These are phyloP conservation scores for Cotesia chilonis DNA, from an alignment of 1,140 invertebrate species.

Conservation along the genomic window DNA sequence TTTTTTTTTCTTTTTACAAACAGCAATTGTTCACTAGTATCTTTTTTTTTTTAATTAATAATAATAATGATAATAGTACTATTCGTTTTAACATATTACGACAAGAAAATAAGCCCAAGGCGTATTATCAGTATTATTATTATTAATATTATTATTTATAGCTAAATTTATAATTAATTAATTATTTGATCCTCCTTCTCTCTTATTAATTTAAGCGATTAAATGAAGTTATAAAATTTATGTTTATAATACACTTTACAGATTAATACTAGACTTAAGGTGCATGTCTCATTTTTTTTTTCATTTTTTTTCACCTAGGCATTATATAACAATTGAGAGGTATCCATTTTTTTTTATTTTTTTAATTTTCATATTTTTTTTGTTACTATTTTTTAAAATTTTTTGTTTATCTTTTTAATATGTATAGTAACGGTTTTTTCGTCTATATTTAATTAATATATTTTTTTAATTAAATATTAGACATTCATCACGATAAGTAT, in stretches of 20 bases:
- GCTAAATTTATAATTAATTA: neutral
- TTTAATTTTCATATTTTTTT: constrained; percentile 24
- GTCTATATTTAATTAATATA: constrained; percentile 18
- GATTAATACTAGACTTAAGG: constrained; percentile 65
- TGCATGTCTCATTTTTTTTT: constrained; percentile 61
- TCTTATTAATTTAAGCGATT: constrained; percentile 34
- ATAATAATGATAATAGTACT: too few species aligned
- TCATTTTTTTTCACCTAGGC: too few species aligned
- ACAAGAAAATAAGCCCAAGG: constrained; percentile 3
- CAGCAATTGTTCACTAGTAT: neutral
- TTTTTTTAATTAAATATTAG: constrained; percentile 14
- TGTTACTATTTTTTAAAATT: neutral
- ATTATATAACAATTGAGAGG: constrained; percentile 64
- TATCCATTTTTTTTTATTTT: constrained; percentile 48
- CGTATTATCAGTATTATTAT: too few species aligned
- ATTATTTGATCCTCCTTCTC: constrained; percentile 26
- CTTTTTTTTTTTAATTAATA: neutral
- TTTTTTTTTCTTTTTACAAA: constrained; percentile 1
- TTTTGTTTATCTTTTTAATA: constrained; percentile 10
- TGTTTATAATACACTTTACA: constrained; percentile 68
- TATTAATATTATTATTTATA: neutral
- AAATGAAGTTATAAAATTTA: constrained; percentile 67
- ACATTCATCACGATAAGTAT: constrained; percentile 32
- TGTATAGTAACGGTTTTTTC: constrained; percentile 28
- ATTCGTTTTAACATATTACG: constrained; percentile 9